These are phyloP conservation scores for Amblyjoppa fuscipennis DNA, from an alignment of 2,888 invertebrate genomes.

Conservation along the genomic window DNA sequence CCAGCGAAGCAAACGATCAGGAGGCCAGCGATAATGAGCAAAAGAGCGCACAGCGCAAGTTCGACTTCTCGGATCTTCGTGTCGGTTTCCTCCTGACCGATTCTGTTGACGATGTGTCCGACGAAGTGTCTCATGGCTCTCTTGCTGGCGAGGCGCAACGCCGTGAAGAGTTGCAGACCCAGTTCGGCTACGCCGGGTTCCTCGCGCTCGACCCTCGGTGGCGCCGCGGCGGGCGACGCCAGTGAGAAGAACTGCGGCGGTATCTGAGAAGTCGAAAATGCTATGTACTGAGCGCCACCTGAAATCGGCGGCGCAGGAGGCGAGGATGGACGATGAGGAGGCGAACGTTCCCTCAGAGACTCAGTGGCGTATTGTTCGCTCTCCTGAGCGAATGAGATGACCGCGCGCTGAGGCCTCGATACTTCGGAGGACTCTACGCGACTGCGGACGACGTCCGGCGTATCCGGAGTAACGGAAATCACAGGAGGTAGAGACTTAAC, in stretches of 20 bases:
- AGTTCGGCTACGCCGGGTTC: slow-evolving; percentile 90
- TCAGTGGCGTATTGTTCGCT: slow-evolving; percentile 76
- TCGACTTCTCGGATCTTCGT: slow-evolving; percentile 90
- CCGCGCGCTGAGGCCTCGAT: slow-evolving; percentile 79
- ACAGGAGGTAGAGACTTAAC: slow-evolving; percentile 82
- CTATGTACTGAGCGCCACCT: slow-evolving; percentile 75
- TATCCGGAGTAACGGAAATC: slow-evolving; percentile 82
- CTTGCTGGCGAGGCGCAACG: slow-evolving; percentile 89
- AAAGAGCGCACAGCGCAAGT: slow-evolving; percentile 91
- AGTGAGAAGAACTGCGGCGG: slow-evolving; percentile 77
- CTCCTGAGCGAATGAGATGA: slow-evolving; percentile 82
- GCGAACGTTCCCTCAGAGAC: slow-evolving; percentile 70
- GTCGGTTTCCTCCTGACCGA: slow-evolving; percentile 87
- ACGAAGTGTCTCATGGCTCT: slow-evolving; percentile 90
- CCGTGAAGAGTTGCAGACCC: slow-evolving; percentile 90
- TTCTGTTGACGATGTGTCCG: slow-evolving; percentile 88
- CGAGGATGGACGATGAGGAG: slow-evolving; percentile 72
- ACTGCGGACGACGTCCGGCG: slow-evolving; percentile 56
- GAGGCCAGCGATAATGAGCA: slow-evolving; percentile 92
- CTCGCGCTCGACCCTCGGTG: slow-evolving; percentile 74
- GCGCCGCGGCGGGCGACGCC: slow-evolving; percentile 72
- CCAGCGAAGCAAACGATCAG: slow-evolving; percentile 91
- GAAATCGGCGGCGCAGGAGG: slow-evolving; percentile 72
- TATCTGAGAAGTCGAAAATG: slow-evolving; percentile 79
- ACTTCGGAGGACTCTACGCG: slow-evolving; percentile 58